These are phyloP conservation scores for Imbricaverruca yamaguchii DNA, from an alignment of 2,888 invertebrate species.

Conservation along the genomic window DNA sequence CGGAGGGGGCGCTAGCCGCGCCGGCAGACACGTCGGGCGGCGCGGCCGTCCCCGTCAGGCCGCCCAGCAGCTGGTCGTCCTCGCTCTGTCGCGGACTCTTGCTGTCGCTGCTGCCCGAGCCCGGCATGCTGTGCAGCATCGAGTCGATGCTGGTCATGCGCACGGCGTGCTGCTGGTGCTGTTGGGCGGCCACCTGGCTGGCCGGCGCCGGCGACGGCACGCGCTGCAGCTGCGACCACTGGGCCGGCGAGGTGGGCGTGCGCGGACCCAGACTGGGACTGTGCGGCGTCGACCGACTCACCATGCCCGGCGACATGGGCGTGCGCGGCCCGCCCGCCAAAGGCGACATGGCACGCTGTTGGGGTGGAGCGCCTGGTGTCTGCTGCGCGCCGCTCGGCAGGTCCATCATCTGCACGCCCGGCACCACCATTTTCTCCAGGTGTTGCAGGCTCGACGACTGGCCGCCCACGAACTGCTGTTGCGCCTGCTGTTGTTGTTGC, in stretches of 20 bases:
- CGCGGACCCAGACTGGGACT: conserved; percentile 10
- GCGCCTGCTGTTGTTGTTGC: background rate
- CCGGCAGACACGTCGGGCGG: background rate
- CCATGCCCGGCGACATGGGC: conserved; percentile 1
- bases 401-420: conserved; percentile 41
- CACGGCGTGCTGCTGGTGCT: conserved; percentile 19
- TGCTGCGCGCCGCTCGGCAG: background rate
- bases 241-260: conserved; percentile 18
- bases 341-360: background rate
- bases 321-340: background rate
- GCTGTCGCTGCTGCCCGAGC: background rate
- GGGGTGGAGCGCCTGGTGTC: background rate
- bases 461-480: conserved; percentile 20
- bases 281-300: conserved; percentile 1
- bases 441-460: conserved; percentile 39
- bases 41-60: background rate
- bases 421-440: conserved; percentile 89
- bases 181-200: conserved; percentile 15
- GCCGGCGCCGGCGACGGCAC: conserved; percentile 20
- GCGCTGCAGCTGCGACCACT: conserved; percentile 20
- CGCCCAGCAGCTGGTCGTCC: conserved; percentile 3
- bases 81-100: background rate
- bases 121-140: conserved; percentile 19
- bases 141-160: conserved; percentile 15
- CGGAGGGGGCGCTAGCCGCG: background rate